Evolutionary conservation across 2,113 vertebrate species (phyloP).

Genomic region (Hemichromis elongatus): DNA sequence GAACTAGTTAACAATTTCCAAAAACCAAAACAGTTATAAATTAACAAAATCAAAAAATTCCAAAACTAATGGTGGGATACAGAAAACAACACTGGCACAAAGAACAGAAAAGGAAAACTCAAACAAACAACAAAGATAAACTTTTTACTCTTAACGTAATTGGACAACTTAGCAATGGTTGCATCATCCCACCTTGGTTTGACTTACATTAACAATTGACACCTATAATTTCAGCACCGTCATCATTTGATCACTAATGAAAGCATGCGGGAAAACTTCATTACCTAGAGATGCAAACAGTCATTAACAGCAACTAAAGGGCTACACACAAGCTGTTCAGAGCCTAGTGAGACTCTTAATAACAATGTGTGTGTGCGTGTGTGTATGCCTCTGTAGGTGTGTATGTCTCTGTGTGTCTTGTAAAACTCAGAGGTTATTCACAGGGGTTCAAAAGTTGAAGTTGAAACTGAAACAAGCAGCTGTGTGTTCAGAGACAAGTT

Average conservation of each 20-base stretch:
- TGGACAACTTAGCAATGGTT: neutral
- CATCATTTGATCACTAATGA: neutral
- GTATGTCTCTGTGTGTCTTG: rapidly evolving
- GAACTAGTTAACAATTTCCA: neutral
- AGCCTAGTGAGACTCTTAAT: neutral
- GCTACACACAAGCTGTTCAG: neutral
- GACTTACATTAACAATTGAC: neutral
- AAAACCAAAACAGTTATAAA: neutral
- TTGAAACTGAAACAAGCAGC: neutral
- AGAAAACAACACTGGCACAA: neutral
- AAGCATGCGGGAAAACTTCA: neutral
- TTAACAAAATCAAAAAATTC: neutral
- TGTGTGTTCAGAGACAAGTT: neutral
- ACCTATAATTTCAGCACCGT: neutral
- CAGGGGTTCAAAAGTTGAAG: neutral
- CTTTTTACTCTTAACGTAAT: neutral
- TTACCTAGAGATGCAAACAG: neutral
- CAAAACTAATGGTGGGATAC: neutral
- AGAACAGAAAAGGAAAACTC: neutral
- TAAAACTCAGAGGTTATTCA: neutral
- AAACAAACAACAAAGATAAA: neutral
- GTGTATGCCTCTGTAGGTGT: neutral
- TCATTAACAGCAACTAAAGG: neutral
- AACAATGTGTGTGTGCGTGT: neutral
- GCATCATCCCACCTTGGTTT: neutral